phyloP scores from a whole-genome alignment of 2,797 vertebrate genomes.

The Acropternis orthonyx region DNA sequence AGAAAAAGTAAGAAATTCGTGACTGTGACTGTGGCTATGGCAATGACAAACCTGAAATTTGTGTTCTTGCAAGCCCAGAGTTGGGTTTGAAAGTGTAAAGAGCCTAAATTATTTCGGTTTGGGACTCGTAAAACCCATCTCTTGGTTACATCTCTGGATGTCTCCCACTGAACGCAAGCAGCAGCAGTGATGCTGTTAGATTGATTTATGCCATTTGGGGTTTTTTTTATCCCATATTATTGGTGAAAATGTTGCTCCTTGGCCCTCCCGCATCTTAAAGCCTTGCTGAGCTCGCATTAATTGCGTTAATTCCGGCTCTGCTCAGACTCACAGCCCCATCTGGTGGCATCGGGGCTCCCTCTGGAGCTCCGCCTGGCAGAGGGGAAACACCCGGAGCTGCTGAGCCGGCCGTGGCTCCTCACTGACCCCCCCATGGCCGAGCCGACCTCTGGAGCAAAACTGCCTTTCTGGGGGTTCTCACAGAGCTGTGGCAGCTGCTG shows the following conservation, averaged over 20 bases:
- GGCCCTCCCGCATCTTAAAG: not conserved
- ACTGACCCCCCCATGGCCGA: rapidly evolving
- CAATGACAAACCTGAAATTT: not conserved
- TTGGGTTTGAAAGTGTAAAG: not conserved
- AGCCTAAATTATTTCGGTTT: not conserved
- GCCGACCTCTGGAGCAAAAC: not conserved
- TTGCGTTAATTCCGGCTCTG: conserved; percentile 2
- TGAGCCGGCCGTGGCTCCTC: rapidly evolving
- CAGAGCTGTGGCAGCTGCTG: not conserved
- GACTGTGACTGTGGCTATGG: not conserved
- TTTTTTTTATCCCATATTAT: not conserved
- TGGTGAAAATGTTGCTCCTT: not conserved
- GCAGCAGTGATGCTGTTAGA: not conserved
- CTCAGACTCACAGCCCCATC: conserved; percentile 61
- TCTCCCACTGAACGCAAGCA: not conserved
- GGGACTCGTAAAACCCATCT: not conserved
- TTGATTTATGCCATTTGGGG: rapidly evolving
- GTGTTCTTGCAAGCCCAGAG: not conserved
- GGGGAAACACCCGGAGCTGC: not conserved
- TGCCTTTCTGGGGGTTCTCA: not conserved
- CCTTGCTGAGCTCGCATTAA: not conserved
- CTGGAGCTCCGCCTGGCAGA: not conserved
- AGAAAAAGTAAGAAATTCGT: not conserved
- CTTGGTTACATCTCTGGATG: not conserved
- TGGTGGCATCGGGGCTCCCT: conserved; percentile 48